Percentiles rank a stretch among this genome's conserved stretches.
Conservation (phyloP, 2,888 invertebrate species). For the Drosophila borborema region DNA sequence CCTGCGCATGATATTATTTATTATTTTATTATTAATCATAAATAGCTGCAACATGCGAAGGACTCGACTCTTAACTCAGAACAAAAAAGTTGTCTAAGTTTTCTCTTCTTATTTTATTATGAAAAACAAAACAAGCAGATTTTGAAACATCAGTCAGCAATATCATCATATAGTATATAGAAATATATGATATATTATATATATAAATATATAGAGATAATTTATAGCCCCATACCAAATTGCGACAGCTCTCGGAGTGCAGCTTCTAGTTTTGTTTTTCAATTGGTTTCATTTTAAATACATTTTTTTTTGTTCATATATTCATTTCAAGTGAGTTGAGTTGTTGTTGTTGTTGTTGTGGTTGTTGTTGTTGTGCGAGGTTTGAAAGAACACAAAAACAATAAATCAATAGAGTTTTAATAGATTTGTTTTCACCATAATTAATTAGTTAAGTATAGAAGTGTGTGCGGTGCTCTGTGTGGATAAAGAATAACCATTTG, state of each 20-base stretch:
- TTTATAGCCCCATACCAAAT: constrained; percentile 84
- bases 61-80: constrained; percentile 15
- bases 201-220: constrained; percentile 20
- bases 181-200: constrained; percentile 27
- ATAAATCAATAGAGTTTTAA: constrained; percentile 59
- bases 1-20: constrained; percentile 32
- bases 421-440: constrained; percentile 48
- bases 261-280: constrained; percentile 82
- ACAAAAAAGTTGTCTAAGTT: constrained; percentile 12
- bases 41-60: constrained; percentile 20
- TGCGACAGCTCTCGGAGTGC: constrained; percentile 86
- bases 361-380: constrained; percentile 56
- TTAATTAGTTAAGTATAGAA: constrained; percentile 26
- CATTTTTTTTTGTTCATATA: not conserved
- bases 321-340: constrained; percentile 33
- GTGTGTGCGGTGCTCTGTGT: constrained; percentile 52
- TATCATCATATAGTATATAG: constrained; percentile 49
- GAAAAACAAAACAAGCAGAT: constrained; percentile 75
- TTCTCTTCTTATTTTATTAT: constrained; percentile 34
- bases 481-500: constrained; percentile 31
- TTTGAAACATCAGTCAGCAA: constrained; percentile 71
- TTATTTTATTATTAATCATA: constrained; percentile 9
- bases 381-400: constrained; percentile 72
- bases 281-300: constrained; percentile 23
- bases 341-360: constrained; percentile 39